Base-by-base conservation (phyloP, 2,888 invertebrate species). In the Andrena chrysosceles region DNA sequence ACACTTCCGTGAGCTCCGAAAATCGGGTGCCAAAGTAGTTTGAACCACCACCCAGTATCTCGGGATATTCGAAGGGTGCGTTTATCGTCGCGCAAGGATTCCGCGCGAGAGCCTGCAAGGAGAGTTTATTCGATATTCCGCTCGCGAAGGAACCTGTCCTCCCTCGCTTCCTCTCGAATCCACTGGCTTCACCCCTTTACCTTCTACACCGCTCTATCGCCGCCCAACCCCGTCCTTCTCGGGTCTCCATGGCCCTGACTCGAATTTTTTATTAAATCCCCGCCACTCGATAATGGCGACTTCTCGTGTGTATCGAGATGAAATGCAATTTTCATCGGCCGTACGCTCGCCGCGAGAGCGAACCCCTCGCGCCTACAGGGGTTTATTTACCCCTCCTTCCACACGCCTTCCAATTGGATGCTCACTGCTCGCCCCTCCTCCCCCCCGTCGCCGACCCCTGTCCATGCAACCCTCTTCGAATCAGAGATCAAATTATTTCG, bases 261-360 rank as follows among this genome's bases (percentile, higher is more conserved):
- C 87, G 90, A 91, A 91, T 91, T 91, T 92, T 91, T 92, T 89
- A 91, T 89, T 85, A 85, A 89, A 90, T 88, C 87, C 81, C 67
- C 73, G 83, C 78, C 84, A 74, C 83, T 83, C 86, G 85, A 90
- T 90, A 89, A 90, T 90, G 86, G 83, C 87, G 85, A 88, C 81
- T 88, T 79, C 88, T 84, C 86, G 86, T 77, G 87, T 90, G 89
- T 88, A 91, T 90, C 90, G 89, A 87, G 80, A 89, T 87, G 85
- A 90, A 91, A 91, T 91, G 89, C 87, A 91, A 92, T 91, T 92
- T 91, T 89, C 83, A 75, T 85, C 85, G 69, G 81, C 77, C 84
- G 77, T 86, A 79, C 79, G 62, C 70, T 67, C 69, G 13, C 54
- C 54, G 68, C 82, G 79, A 64, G 71, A 64, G 59, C 56, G 60